Evolutionary conservation across 2,113 vertebrate species (phyloP), one percentile per base, ranked within the genome.

Genomic region (Dicentrarchus labrax): DNA sequence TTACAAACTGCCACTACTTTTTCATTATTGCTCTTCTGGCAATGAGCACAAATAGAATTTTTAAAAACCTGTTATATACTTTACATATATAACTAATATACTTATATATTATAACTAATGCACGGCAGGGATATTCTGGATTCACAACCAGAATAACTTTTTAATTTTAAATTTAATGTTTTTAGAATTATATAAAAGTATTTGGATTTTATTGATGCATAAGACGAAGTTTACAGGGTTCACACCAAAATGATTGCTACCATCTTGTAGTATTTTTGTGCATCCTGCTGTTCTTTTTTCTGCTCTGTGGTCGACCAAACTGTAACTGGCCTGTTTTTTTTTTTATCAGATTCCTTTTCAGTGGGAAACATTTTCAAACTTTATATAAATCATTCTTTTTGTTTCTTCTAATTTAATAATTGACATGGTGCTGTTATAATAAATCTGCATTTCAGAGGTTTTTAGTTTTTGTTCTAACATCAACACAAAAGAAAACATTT

Each of bases 231-330:
- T 87, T 43, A 72, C n/a, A 39, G 24, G 21, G 61, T 81, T 83
- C 51, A 65, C 11, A 47, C 13, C 5, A 48, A 59, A 68, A 38
- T 10, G 48, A n/a, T 41, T 24, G 8, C 3, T 4, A 19, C 57
- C 38, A 36, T 74, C 15, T 38, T 50, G 24, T 83, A 21, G 38
- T 84, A 76, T 84, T 88, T 86, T 82, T 59, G 64, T 61, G 48
- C 54, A 60, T 73, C 24, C 22, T 6, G 68, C 19, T 22, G 19
- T 30, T 67, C 30, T 71, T 72, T 61, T 68, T 0, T 41, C 56
- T 41, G 61, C 74, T 50, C 41, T 76, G 78, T 15, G 78, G 79
- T 81, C 16, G 22, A 77, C 80, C 65, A 22, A 71, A 61, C 16
- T 62, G 4, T 65, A 61, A 39, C n/a, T 43, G 8, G 21, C 15